Base-by-base conservation (phyloP, 2,113 vertebrate species). In the Fregetta grallaria region DNA sequence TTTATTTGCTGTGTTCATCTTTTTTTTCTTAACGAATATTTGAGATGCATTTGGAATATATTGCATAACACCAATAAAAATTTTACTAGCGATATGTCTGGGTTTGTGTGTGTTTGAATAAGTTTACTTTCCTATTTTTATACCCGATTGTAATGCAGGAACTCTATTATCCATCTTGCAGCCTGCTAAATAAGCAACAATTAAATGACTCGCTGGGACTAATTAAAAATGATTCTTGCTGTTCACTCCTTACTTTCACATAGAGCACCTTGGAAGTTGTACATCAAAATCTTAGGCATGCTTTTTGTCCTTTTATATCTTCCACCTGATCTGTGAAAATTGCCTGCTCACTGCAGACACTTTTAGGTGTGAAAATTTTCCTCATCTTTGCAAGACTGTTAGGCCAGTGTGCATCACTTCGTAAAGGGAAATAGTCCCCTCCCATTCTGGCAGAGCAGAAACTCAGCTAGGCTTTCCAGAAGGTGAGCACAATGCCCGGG, bases 191-290 rank as follows among this genome's bases (percentile, higher is more conserved):
- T 91, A 95, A 95, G 92, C 75, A 94, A 89, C 83, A 91, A 95
- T 95, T 88, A 96, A 91, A 86, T n/a, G 90, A 86, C 94, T 96
- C 62, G 0, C 77, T 94, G 96, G 89, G 96, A 95, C 90, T 94
- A 97, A 96, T 97, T 97, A 97, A 94, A 96, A 94, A 58, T 45
- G 1, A 61, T 80, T 79, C 90, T 93, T 94, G 68, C 61, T 96
- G 20, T 88, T 94, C 72, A 23, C 61, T 91, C 42, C 55, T 74
- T 88, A 66, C 52, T 91, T 97, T 79, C 61, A 65, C 74, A 45
- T 21, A 63, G 34, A 55, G n/a, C 63, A 82, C 72, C 68, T 76
- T 90, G 52, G 86, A 92, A 95, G 30, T 21, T 85, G 66, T 66
- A 53, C 73, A 79, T 65, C 59, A 76, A 73, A 84, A 88, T 52